phyloP scores from a whole-genome alignment of 2,113 vertebrate species.

The Apeltes quadracus region DNA sequence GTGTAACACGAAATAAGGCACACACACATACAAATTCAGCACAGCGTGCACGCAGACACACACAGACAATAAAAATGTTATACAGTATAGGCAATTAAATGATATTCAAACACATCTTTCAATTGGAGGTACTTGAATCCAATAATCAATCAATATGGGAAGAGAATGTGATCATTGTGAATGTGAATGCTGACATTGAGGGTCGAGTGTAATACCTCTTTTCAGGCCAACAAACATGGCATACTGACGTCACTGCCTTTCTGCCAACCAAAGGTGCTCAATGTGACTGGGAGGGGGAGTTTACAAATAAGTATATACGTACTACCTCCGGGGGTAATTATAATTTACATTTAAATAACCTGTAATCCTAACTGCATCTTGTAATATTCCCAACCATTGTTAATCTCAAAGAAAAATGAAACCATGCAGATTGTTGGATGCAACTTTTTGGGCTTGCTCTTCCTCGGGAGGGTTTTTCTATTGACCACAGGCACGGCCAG shows the following conservation, averaged over 20 bases:
- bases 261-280: not conserved
- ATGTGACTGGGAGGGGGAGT: not conserved
- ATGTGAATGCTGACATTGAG: not conserved
- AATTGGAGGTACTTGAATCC: not conserved
- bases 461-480: slow-evolving; percentile 1
- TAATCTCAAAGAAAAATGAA: not conserved
- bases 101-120: too few relatives aligned
- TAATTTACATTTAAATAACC: not conserved
- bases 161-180: too few relatives aligned
- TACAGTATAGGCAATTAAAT: not conserved
- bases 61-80: not conserved
- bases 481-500: not conserved
- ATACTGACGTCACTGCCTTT: not conserved
- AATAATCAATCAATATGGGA: not conserved
- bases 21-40: not conserved
- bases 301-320: not conserved
- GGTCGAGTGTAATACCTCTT: not conserved
- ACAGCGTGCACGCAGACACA: not conserved
- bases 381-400: not conserved
- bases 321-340: not conserved
- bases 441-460: not conserved
- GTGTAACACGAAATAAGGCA: not conserved
- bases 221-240: not conserved
- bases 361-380: too few relatives aligned
- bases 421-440: not conserved